Base-by-base conservation (phyloP, 2,888 invertebrate species). In the Eristalis pertinax region DNA sequence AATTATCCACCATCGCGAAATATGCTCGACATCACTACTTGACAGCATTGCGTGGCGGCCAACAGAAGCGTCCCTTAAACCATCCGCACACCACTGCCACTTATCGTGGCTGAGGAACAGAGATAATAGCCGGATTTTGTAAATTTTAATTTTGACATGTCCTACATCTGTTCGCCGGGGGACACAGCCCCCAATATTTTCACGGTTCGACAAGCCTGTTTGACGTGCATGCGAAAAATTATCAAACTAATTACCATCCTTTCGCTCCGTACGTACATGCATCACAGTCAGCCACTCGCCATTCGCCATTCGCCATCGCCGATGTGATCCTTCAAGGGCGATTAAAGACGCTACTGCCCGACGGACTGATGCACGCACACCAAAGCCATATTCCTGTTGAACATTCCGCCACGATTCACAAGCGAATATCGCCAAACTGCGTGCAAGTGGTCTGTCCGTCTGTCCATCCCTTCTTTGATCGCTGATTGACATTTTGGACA, bases 151-250 rank as follows among this genome's bases (percentile, higher is more conserved):
- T 87, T 84, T 76, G 87, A 84, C 87, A 84, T 87, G 87, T 87
- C 84, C 84, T 87, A 87, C 87, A 87, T 87, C 87, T 87, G 87
- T 84, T 87, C 15, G 58, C 63, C 82, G 65, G 76, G 32, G 78
- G 76, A 43, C 35, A 56, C 50, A 75, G 56, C 74, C 87, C 84
- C 68, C 84, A 87, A 87, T 80, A 87, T 87, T 87, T 87, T 84
- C 87, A 87, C 87, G 87, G 87, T 87, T 87, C 79, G 73, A 84
- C 79, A 87, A 72, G 72, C 69, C 67, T 72, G 72, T 24, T 72
- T 87, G 83, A 76, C 87, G 84, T 84, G 87, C 84, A 87, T 87
- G 84, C 87, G 76, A 84, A 87, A 83, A 83, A 87, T 87, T 87
- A 80, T 72, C 50, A 63, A 84, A 64, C 84, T 87, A 87, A 87